Conservation (phyloP, 2,888 invertebrate genomes). For the Eilema depressum region DNA sequence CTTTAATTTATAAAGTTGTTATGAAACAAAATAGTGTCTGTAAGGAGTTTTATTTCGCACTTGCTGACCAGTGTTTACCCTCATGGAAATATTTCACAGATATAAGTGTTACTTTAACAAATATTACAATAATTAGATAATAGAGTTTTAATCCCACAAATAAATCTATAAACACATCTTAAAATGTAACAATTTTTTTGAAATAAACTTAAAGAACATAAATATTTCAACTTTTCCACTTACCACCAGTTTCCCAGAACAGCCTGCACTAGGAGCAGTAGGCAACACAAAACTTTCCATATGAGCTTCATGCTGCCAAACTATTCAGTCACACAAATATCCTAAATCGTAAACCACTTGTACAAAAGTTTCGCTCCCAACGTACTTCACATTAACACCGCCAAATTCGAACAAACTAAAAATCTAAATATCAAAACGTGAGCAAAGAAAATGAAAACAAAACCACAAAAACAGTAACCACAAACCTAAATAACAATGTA, state of each 20-base stretch:
- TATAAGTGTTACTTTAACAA: background rate
- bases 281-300: conserved; percentile 76
- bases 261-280: conserved; percentile 73
- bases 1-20: background rate
- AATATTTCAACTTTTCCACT: conserved; percentile 53
- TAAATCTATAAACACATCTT: background rate
- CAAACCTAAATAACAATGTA: conserved; percentile 71
- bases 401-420: conserved; percentile 57
- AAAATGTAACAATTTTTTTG: background rate
- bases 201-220: background rate
- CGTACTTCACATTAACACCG: conserved; percentile 66
- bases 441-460: conserved; percentile 64
- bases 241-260: conserved; percentile 82
- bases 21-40: background rate
- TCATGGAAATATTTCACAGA: background rate
- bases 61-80: background rate
- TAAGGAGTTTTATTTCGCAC: background rate
- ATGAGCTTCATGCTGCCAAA: conserved; percentile 77
- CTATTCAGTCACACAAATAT: conserved; percentile 63
- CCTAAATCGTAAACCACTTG: conserved; percentile 56
- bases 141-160: background rate
- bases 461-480: conserved; percentile 68
- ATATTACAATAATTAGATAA: background rate
- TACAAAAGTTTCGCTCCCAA: conserved; percentile 56
- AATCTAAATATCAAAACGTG: conserved; percentile 53